These are phyloP conservation scores for Agriopis aurantiaria DNA, from an alignment of 2,888 invertebrate genomes.

Conservation along the genomic window DNA sequence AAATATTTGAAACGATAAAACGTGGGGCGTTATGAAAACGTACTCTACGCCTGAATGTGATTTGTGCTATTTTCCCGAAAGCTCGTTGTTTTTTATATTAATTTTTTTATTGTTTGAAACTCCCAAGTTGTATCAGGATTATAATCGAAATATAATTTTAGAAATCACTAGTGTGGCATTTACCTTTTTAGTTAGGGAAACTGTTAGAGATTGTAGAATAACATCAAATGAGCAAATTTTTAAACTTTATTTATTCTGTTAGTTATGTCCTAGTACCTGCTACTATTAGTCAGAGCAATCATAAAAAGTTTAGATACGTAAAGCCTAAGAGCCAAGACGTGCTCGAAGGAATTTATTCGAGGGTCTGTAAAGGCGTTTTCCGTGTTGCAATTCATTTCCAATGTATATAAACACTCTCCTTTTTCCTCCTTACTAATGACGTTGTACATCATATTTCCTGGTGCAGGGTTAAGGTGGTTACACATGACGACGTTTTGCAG, in stretches of 20 bases:
- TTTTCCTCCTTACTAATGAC: constrained; percentile 38
- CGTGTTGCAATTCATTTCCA: constrained; percentile 46
- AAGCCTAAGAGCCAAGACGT: constrained; percentile 38
- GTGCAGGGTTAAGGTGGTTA: constrained; percentile 2
- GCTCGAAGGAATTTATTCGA: constrained; percentile 38
- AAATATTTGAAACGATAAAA: constrained; percentile 45
- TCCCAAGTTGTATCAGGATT: constrained; percentile 19
- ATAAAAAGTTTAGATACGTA: background rate
- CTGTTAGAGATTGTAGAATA: no score
- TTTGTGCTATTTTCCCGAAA: constrained; percentile 32
- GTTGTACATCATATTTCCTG: constrained; percentile 35
- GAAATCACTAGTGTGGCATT: no score
- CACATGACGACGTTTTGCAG: background rate
- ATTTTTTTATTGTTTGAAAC: constrained; percentile 27
- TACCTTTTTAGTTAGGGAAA: no score
- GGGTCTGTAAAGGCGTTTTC: constrained; percentile 36
- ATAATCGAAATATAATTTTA: background rate
- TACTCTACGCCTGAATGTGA: constrained; percentile 32
- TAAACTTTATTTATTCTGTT: no score
- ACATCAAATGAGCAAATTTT: no score
- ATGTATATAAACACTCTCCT: constrained; percentile 38
- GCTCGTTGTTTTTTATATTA: constrained; percentile 19
- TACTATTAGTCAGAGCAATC: background rate
- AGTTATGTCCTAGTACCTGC: no score
- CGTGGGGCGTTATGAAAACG: constrained; percentile 36